Percentiles rank a stretch among this genome's conserved stretches.
These are phyloP conservation scores for Pachycephala philippinensis DNA, from an alignment of 2,113 vertebrate genomes.

Conservation along the genomic window DNA sequence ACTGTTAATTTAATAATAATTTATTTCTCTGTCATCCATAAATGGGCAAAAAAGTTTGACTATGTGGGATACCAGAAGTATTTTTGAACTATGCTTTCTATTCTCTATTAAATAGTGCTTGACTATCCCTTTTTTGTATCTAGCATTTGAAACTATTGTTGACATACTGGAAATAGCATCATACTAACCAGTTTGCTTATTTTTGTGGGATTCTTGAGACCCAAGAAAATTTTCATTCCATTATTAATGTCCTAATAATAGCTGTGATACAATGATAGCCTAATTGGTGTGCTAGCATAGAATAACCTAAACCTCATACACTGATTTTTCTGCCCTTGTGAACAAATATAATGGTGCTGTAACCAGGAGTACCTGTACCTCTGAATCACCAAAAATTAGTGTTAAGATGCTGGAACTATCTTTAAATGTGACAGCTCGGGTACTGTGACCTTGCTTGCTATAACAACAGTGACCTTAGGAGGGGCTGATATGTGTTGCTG, in stretches of 20 bases:
- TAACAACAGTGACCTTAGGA: neutral
- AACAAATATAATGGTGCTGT: neutral
- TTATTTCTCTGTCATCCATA: neutral
- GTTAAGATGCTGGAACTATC: neutral
- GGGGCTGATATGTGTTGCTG: neutral
- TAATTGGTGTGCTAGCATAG: neutral
- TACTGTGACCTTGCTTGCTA: neutral
- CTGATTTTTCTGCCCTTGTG: neutral
- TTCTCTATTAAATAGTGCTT: neutral
- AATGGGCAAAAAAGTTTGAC: neutral
- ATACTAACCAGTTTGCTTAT: neutral
- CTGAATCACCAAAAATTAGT: neutral
- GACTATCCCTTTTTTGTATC: neutral
- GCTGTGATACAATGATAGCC: neutral
- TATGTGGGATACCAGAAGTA: neutral
- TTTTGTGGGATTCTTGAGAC: neutral
- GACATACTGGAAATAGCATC: neutral
- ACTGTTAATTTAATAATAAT: neutral
- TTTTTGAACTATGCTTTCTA: neutral
- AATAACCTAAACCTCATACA: neutral
- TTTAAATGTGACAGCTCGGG: neutral
- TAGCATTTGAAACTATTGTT: neutral
- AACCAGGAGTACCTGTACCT: neutral
- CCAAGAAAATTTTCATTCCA: neutral
- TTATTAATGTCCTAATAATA: neutral